A percentile compares a stretch with the other conserved stretches of the same genome.
Evolutionary conservation across 2,797 vertebrate species (phyloP).

Genomic region (Crenuchus spilurus): DNA sequence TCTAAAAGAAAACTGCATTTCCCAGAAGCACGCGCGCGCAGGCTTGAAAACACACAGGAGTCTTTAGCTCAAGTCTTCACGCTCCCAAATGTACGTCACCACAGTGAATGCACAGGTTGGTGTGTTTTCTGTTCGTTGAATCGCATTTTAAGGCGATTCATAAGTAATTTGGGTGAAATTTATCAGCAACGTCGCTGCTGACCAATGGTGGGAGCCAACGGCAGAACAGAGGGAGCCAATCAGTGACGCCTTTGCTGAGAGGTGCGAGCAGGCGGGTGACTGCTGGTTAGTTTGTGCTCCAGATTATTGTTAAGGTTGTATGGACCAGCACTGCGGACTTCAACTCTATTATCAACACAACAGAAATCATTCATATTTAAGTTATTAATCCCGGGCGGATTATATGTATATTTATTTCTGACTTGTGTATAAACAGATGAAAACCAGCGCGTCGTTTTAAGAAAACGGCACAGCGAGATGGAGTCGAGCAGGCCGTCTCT

Average conservation of each 20-base stretch:
- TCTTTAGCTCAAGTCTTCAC: not conserved
- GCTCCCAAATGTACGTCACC: not conserved
- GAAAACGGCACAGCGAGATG: slow-evolving; percentile 58
- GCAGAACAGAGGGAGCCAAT: slow-evolving; percentile 67
- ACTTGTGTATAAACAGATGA: slow-evolving; percentile 12
- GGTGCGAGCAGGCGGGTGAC: slow-evolving; percentile 79
- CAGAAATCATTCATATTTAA: slow-evolving; percentile 56
- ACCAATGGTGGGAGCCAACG: slow-evolving; percentile 66
- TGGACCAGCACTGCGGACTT: slow-evolving; percentile 86
- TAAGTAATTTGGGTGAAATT: not conserved
- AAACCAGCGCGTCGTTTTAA: slow-evolving; percentile 32
- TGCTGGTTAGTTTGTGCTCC: slow-evolving; percentile 87
- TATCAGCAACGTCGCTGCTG: slow-evolving; percentile 5
- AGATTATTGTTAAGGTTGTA: slow-evolving; percentile 92
- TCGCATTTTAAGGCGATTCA: not conserved
- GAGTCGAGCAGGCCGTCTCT: slow-evolving; percentile 71
- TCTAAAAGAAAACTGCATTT: slow-evolving; percentile 65
- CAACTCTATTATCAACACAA: slow-evolving; percentile 60
- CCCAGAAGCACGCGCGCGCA: slow-evolving; percentile 60
- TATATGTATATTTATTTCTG: slow-evolving; percentile 10
- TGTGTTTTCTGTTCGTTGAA: not conserved
- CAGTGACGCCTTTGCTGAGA: slow-evolving; percentile 65
- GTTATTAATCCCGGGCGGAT: slow-evolving; percentile 62
- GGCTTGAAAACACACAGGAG: not conserved
- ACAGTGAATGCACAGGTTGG: not conserved